Percentiles rank a stretch among this genome's conserved stretches.
phyloP scores from a whole-genome alignment of 2,113 vertebrate genomes.

The Oreocharis arfaki region DNA sequence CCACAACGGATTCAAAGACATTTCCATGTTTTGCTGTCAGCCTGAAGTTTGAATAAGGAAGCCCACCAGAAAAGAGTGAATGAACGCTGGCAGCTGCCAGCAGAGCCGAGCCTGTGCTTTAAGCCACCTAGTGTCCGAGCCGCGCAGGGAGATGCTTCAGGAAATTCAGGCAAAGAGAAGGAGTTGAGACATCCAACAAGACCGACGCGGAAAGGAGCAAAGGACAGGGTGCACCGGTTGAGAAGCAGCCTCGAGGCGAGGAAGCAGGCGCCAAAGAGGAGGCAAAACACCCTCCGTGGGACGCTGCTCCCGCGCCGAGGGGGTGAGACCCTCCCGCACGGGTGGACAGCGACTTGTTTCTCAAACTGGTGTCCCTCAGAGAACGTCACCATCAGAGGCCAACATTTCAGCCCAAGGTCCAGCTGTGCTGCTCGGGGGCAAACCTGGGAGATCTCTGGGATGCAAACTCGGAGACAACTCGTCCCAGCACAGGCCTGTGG shows the following conservation, averaged over 20 bases:
- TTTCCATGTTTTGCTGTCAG: background rate
- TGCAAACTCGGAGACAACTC: background rate
- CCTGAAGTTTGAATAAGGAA: background rate
- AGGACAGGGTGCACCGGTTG: fast-evolving
- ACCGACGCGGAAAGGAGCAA: background rate
- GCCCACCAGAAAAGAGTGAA: slow-evolving; percentile 42
- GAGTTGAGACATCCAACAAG: background rate
- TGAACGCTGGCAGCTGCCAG: background rate
- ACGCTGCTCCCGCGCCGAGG: fast-evolving
- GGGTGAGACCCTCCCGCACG: fast-evolving
- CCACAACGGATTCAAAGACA: background rate
- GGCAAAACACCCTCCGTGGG: background rate
- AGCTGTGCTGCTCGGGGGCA: background rate
- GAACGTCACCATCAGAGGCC: background rate
- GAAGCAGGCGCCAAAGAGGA: background rate
- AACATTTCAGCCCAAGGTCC: background rate
- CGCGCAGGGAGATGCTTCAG: background rate
- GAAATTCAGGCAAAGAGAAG: background rate
- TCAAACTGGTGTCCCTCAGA: fast-evolving
- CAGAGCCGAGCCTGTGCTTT: slow-evolving; percentile 17
- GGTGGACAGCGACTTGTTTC: background rate
- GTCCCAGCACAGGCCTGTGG: background rate
- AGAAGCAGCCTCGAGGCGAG: background rate
- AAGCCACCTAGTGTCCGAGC: slow-evolving; percentile 77
- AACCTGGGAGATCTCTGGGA: background rate